A percentile compares a stretch with the other conserved stretches of the same genome.
phyloP scores from a whole-genome alignment of 2,797 vertebrate genomes.

The Gymnothorax javanicus region DNA sequence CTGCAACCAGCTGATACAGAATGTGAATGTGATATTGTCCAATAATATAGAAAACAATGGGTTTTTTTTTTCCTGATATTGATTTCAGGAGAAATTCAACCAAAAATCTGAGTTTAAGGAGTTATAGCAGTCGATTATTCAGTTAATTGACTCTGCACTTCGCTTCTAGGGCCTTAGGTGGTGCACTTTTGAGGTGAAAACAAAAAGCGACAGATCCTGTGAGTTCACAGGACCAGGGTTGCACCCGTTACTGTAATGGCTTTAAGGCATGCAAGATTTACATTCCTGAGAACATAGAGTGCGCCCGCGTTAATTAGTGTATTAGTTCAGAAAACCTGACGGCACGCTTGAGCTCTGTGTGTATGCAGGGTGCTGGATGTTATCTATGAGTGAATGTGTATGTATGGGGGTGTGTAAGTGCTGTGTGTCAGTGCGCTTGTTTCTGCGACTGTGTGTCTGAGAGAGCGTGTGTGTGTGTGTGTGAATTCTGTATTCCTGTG shows the following conservation, averaged over 20 bases:
- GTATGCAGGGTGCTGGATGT: background rate
- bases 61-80: too few species aligned
- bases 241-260: background rate
- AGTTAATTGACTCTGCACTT: background rate
- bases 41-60: too few species aligned
- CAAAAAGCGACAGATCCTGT: too few species aligned
- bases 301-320: background rate
- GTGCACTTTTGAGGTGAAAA: background rate
- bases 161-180: background rate
- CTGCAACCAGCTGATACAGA: too few species aligned
- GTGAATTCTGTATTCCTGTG: background rate
- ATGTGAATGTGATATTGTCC: too few species aligned
- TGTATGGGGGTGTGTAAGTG: background rate
- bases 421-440: background rate
- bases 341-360: background rate
- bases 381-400: background rate
- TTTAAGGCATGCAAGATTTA: constrained; percentile 20
- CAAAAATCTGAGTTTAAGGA: too few species aligned
- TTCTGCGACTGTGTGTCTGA: background rate
- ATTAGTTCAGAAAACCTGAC: background rate
- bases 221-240: too few species aligned
- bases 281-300: constrained; percentile 11
- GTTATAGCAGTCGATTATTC: background rate
- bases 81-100: too few species aligned
- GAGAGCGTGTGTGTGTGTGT: background rate